Evolutionary conservation across 2,888 invertebrate genomes (phyloP).

Genomic region (Volucella zonaria): DNA sequence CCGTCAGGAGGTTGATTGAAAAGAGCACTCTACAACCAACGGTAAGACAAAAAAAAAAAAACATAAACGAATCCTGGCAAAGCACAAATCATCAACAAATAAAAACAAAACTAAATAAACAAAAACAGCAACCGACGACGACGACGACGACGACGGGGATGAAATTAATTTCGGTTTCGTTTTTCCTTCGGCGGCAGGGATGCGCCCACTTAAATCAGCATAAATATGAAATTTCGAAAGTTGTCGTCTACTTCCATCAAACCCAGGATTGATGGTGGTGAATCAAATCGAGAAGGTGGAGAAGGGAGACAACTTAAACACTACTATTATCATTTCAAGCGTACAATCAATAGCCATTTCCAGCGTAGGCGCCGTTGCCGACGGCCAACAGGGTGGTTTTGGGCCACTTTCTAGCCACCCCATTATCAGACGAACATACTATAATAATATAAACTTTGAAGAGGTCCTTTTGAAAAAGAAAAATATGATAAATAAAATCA

Average conservation of each 20-base stretch:
- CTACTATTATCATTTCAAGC: not conserved
- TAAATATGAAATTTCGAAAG: slow-evolving; percentile 24
- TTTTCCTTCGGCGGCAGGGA: not conserved
- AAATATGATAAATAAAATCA: not conserved
- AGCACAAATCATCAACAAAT: slow-evolving; percentile 19
- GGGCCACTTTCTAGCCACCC: slow-evolving; percentile 13
- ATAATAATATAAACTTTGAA: slow-evolving; percentile 36
- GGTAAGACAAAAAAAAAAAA: not conserved
- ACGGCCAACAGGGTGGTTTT: not conserved
- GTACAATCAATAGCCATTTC: slow-evolving; percentile 38
- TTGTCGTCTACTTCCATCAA: slow-evolving; percentile 14
- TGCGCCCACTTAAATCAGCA: not conserved
- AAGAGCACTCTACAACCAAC: slow-evolving; percentile 4
- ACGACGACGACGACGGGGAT: no score
- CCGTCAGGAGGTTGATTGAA: slow-evolving; percentile 49
- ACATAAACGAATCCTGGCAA: not conserved
- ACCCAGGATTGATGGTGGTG: not conserved
- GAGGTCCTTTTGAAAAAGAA: not conserved
- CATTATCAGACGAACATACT: slow-evolving; percentile 27
- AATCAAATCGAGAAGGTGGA: not conserved
- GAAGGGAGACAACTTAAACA: slow-evolving; percentile 6
- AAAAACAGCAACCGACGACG: slow-evolving; percentile 8
- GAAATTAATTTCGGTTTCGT: not conserved
- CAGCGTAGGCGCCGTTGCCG: slow-evolving; percentile 25
- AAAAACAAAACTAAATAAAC: slow-evolving; percentile 14